Evolutionary conservation across 2,113 vertebrate species (phyloP), one percentile per base, ranked within the genome.

Genomic region (Dryoscopus gambensis): DNA sequence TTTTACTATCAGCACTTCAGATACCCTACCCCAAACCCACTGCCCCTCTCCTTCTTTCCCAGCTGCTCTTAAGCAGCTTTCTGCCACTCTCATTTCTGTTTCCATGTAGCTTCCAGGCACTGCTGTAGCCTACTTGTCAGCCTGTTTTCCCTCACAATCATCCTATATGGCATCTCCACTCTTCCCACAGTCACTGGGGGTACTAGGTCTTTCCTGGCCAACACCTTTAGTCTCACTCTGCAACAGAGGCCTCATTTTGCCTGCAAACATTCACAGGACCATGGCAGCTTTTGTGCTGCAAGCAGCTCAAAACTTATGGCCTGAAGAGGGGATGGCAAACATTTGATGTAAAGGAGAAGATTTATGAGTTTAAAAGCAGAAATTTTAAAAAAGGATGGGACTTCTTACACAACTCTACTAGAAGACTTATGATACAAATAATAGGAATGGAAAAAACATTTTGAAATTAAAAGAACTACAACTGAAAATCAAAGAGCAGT

Each of bases 381-480:
- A 88, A 37, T 37, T 64, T 40, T 4, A 6, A 35, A 69, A 87
- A 55, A 1, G 9, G 53, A 73, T 53, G 57, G 40, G 83, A 94
- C 82, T 91, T 93, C 78, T 93, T 91, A 73, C 74, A 49, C 71
- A 76, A 90, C 8, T 81, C 15, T 55, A 35, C 39, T 35, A 70
- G 33, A 30, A 78, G 78, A 60, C 0, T 12, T 39, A 78, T 21
- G 49, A 95, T 71, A 78, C 19, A 84, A 81, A 74, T 77, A 75
- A 71, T 9, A 85, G 44, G 62, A 84, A 87, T 49, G 84, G 87
- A 94, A 94, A 94, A 93, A 93, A 64, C 13, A 44, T 68, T 85
- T 71, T 94, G 35, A 84, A 91, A 87, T 81, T 75, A 64, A 44
- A 91, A 81, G 46, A 87, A 91, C 3, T 63, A 49, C 15, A 9